Conservation (phyloP, 2,113 vertebrate species). For the Galemys pyrenaicus region DNA sequence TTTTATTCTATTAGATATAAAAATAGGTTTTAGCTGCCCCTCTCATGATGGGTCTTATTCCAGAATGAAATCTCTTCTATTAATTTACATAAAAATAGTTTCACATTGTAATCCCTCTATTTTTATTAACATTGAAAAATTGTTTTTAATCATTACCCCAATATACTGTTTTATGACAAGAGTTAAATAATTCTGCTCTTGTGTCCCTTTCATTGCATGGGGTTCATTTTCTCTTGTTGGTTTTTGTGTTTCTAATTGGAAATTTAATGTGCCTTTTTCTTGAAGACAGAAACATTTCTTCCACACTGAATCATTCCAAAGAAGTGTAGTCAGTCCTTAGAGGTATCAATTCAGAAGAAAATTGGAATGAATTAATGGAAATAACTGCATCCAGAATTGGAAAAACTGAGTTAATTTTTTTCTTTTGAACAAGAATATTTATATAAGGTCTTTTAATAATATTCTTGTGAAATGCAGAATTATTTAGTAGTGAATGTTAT, state of each 20-base stretch:
- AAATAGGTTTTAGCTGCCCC: not conserved
- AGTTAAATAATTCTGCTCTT: slow-evolving; percentile 28
- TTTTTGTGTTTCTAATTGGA: not conserved
- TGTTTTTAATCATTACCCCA: not conserved
- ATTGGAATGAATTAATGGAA: slow-evolving; percentile 2
- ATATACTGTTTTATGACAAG: slow-evolving; percentile 40
- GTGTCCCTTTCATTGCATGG: not conserved
- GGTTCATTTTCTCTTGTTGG: slow-evolving; percentile 41
- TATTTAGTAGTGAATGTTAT: not conserved
- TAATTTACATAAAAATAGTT: slow-evolving; percentile 39
- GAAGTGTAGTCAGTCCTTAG: slow-evolving; percentile 38
- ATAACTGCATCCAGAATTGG: not conserved
- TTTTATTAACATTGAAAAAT: slow-evolving; percentile 48
- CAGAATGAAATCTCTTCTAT: not conserved
- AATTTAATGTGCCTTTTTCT: not conserved
- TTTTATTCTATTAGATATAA: slow-evolving; percentile 35
- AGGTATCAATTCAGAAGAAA: slow-evolving; percentile 38
- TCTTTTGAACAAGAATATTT: slow-evolving; percentile 18
- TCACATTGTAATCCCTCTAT: not conserved
- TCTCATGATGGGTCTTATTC: slow-evolving; percentile 13
- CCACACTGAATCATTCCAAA: not conserved
- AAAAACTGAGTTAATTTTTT: not conserved
- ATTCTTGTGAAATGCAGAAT: slow-evolving; percentile 43
- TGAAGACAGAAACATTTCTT: slow-evolving; percentile 7
- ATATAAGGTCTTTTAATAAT: not conserved